These are phyloP conservation scores for Tenthredo distinguenda DNA, from an alignment of 2,888 invertebrate genomes.

Conservation along the genomic window DNA sequence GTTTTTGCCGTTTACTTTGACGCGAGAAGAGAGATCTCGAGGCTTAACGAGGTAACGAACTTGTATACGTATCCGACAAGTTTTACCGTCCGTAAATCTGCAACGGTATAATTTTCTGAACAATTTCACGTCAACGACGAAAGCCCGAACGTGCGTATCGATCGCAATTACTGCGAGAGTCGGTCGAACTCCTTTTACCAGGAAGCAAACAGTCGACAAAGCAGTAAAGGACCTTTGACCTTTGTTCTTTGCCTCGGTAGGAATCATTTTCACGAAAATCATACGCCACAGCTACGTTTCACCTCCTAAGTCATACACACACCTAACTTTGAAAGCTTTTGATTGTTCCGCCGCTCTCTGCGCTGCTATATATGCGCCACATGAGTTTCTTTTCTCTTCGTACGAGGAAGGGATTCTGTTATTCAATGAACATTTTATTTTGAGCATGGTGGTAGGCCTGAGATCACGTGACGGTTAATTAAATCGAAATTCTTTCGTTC, in stretches of 20 bases:
- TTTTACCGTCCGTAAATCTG: not conserved
- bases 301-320: not conserved
- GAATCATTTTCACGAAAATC: conserved; percentile 15
- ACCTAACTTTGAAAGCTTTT: not conserved
- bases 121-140: conserved; percentile 24
- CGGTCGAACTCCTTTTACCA: conserved; percentile 21
- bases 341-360: not conserved
- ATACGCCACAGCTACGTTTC: not conserved
- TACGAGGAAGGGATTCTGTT: not conserved
- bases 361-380: not conserved
- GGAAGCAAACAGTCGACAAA: conserved; percentile 37
- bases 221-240: conserved; percentile 39
- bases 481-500: too few relatives aligned
- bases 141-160: conserved; percentile 18
- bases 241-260: conserved; percentile 1
- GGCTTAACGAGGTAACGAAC: conserved; percentile 8
- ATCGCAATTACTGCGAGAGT: conserved; percentile 45
- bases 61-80: not conserved
- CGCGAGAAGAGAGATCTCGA: not conserved
- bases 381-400: not conserved
- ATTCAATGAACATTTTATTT: not conserved
- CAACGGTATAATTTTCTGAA: conserved; percentile 18
- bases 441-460: too few relatives aligned
- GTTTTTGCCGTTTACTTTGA: not conserved
- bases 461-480: too few relatives aligned